Conservation (phyloP, 1,140 invertebrate species). For the Ostrea edulis region DNA sequence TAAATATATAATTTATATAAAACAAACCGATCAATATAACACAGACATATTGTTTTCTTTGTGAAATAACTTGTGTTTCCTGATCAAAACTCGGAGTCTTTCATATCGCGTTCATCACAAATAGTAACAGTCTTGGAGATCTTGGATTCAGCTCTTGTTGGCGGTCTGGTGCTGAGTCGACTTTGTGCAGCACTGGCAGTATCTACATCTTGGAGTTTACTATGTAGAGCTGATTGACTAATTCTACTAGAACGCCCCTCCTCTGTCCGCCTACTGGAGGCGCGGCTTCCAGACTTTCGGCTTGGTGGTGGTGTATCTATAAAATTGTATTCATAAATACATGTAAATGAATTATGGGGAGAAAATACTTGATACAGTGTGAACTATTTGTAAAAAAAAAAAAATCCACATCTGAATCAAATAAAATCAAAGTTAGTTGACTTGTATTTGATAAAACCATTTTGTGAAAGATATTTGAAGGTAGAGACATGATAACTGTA, state of each 20-base stretch:
- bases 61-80: not conserved
- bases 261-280: slow-evolving; percentile 26
- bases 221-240: not conserved
- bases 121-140: slow-evolving; percentile 29
- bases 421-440: not conserved
- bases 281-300: slow-evolving; percentile 26
- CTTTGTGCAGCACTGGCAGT: not conserved
- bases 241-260: slow-evolving; percentile 13
- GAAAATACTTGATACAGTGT: not conserved
- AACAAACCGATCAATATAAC: not conserved
- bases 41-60: not conserved
- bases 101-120: not conserved
- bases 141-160: not conserved
- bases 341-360: not conserved
- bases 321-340: not conserved
- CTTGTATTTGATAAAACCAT: not conserved
- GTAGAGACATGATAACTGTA: no score
- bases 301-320: slow-evolving; percentile 33
- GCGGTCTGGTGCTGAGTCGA: not conserved
- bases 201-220: slow-evolving; percentile 8
- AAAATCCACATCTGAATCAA: not conserved
- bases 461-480: no score
- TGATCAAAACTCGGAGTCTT: not conserved
- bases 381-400: not conserved
- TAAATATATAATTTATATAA: not conserved